Evolutionary conservation across 1,140 invertebrate species (phyloP), one percentile per base, ranked within the genome.

Genomic region (Hycleus phaleratus): DNA sequence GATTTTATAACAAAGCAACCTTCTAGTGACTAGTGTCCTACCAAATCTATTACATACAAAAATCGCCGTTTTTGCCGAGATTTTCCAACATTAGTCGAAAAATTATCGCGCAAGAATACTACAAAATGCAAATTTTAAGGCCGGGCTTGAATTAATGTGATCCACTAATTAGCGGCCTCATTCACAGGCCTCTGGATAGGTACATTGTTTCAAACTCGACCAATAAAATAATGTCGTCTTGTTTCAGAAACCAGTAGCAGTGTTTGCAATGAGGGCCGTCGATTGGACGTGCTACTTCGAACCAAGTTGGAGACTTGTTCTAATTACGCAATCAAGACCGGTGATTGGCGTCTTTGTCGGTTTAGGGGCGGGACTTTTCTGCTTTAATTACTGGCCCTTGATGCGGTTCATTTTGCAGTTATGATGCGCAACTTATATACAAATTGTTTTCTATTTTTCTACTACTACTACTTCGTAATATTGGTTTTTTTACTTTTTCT

Each of bases 301-400:
- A 61, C 56, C 62, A 55, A 58, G 58, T 60, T 60, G 59, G 59
- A 59, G 65, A 59, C 65, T 65, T 65, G 65, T 65, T 67, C 65
- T 67, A 67, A 67, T 67, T 67, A 67, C 65, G 59, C 61, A 67
- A 67, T 67, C 65, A 67, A 67, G 63, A 44, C 26, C 43, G 42
- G 40, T 57, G 54, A 67, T 67, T 67, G 65, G 65, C 46, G 60
- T 56, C 53, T 59, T 65, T 56, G 43, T 38, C 46, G 32, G 45
- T 38, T 52, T n/a, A 49, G 58, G 57, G 62, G 63, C 54, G 65
- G 58, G 53, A 24, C 56, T 48, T 38, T 44, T 10, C 49, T 61
- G 65, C 63, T 67, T 67, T 67, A 67, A 67, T 67, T 67, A 67
- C 65, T 67, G 54, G 55, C 60, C 65, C 51, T 49, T 55, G 45